phyloP scores from a whole-genome alignment of 1,140 invertebrate species.

The Aleiodes sp. region DNA sequence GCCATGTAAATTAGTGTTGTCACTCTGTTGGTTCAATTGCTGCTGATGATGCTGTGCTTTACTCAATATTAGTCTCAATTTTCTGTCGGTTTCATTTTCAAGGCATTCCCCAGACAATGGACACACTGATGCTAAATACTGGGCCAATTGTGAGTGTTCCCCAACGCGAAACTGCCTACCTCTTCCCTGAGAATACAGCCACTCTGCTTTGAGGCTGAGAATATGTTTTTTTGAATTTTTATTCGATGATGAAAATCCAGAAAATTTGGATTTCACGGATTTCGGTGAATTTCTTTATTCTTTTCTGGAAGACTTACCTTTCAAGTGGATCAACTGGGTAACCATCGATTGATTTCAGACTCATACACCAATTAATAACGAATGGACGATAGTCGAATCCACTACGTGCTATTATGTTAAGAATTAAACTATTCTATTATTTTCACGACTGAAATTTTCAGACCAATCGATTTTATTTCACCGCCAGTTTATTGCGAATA shows the following conservation, averaged over 20 bases:
- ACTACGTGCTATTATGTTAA: conserved; percentile 69
- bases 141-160: conserved; percentile 82
- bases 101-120: conserved; percentile 78
- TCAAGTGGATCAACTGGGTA: conserved; percentile 89
- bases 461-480: no score
- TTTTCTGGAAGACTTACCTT: conserved; percentile 70
- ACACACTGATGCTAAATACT: conserved; percentile 83
- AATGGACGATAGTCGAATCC: conserved; percentile 92
- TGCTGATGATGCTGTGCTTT: conserved; percentile 91
- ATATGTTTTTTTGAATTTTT: conserved; percentile 19
- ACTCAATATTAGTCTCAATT: conserved; percentile 83
- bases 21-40: conserved; percentile 76
- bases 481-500: no score
- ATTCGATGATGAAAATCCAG: neutral
- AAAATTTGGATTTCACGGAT: neutral
- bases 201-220: conserved; percentile 89
- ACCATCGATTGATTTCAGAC: conserved; percentile 87
- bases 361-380: conserved; percentile 92
- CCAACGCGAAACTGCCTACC: conserved; percentile 87
- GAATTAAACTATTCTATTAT: conserved; percentile 48
- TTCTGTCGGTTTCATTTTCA: conserved; percentile 86
- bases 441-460: conserved; percentile 18
- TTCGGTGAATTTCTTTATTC: conserved; percentile 17
- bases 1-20: conserved; percentile 60
- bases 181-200: conserved; percentile 92